A percentile compares a stretch with the other conserved stretches of the same genome.
Conservation (phyloP, 2,888 invertebrate genomes). For the Agonum fuliginosum region DNA sequence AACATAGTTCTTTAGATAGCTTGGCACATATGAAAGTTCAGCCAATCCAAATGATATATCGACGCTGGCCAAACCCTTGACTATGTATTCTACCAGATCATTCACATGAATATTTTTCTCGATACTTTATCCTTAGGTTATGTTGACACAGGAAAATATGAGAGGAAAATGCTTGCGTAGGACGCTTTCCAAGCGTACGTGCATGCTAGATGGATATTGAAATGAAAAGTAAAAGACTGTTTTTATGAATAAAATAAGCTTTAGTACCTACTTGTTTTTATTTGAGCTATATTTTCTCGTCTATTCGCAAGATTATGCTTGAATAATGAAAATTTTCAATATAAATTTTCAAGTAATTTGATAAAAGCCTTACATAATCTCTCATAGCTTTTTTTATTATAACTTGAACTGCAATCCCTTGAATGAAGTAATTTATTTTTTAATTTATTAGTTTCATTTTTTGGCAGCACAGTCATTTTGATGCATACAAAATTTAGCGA, state of each 20-base stretch:
- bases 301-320: background rate
- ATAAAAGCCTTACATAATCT: background rate
- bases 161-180: background rate
- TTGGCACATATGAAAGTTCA: constrained; percentile 42
- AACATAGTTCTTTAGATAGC: constrained; percentile 33
- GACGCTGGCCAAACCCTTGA: constrained; percentile 11
- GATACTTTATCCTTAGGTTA: background rate
- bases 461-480: too few species aligned
- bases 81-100: background rate
- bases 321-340: background rate
- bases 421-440: too few species aligned
- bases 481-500: too few species aligned
- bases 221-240: background rate
- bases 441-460: too few species aligned
- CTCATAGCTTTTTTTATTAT: background rate
- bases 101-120: background rate
- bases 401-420: background rate
- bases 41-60: constrained; percentile 41
- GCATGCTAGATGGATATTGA: background rate
- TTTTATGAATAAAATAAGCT: too few species aligned
- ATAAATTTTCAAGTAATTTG: background rate
- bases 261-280: too few species aligned
- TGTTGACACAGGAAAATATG: background rate
- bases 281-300: too few species aligned
- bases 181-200: background rate